Evolutionary conservation across 2,113 vertebrate species (phyloP).

Genomic region (Polyodon spathula): DNA sequence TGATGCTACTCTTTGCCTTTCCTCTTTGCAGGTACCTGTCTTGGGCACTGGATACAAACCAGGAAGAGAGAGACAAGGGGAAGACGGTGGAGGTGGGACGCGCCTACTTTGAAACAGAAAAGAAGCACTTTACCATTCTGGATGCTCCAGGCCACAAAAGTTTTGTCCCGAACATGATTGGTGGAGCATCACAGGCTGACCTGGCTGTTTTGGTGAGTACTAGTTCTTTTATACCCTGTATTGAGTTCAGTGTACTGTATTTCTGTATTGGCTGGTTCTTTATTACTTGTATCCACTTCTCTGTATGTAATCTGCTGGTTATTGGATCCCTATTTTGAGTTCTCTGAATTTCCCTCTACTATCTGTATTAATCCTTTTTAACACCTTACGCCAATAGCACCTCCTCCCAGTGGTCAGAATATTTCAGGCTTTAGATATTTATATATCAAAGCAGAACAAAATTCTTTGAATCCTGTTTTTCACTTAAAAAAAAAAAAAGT

Average conservation of each 20-base stretch:
- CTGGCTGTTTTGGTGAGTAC: conserved; percentile 88
- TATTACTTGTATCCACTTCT: no score
- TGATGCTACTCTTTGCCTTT: neutral
- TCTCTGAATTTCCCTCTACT: no score
- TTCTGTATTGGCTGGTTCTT: neutral
- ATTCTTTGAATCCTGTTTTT: no score
- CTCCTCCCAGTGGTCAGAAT: no score
- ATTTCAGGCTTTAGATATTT: no score
- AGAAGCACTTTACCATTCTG: conserved; percentile 97
- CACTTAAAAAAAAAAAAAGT: no score
- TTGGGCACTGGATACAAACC: conserved; percentile 97
- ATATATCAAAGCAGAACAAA: no score
- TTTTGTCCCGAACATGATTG: conserved; percentile 98
- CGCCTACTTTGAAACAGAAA: conserved; percentile 97
- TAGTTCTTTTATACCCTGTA: neutral
- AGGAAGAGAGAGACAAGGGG: conserved; percentile 96
- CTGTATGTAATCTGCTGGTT: no score
- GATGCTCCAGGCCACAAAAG: conserved; percentile 97
- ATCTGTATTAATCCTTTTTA: no score
- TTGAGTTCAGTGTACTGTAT: neutral
- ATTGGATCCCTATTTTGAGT: no score
- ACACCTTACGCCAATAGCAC: no score
- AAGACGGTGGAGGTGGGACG: conserved; percentile 97
- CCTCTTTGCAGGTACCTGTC: conserved; percentile 79
- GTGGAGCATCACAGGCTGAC: conserved; percentile 94